phyloP scores from a whole-genome alignment of 2,113 vertebrate genomes.

The Epinephelus cyanopodus region DNA sequence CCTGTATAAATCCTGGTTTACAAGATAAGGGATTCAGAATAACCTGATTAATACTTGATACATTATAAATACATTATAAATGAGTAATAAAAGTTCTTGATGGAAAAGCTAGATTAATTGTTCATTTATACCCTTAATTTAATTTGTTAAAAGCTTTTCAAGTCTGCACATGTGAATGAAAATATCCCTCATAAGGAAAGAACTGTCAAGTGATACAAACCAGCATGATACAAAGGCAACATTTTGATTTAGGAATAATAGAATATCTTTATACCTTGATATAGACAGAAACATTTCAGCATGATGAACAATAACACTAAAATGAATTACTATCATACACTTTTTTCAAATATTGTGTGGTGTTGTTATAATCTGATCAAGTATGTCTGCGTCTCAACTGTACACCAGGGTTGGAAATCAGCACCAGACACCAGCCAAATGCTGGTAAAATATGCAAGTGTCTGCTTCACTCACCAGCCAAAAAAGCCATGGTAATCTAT shows the following conservation, averaged over 20 bases:
- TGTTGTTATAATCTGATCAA: not conserved
- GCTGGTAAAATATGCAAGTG: too few relatives aligned
- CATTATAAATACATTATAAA: too few relatives aligned
- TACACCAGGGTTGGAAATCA: not conserved
- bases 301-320: not conserved
- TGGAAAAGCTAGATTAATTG: not conserved
- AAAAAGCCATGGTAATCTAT: too few relatives aligned
- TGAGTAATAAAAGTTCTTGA: too few relatives aligned
- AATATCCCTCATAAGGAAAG: too few relatives aligned
- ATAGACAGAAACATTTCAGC: not conserved
- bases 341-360: not conserved
- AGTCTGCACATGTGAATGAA: not conserved
- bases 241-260: not conserved
- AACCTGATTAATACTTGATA: not conserved
- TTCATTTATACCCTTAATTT: not conserved
- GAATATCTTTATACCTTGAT: not conserved
- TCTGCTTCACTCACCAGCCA: too few relatives aligned
- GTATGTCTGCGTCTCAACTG: not conserved
- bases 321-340: not conserved
- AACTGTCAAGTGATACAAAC: not conserved
- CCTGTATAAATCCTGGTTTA: not conserved
- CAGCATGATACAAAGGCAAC: not conserved
- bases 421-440: too few relatives aligned
- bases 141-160: not conserved
- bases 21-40: not conserved